Base-by-base conservation (phyloP, 2,888 invertebrate genomes). In the Dromius quadrimaculatus region DNA sequence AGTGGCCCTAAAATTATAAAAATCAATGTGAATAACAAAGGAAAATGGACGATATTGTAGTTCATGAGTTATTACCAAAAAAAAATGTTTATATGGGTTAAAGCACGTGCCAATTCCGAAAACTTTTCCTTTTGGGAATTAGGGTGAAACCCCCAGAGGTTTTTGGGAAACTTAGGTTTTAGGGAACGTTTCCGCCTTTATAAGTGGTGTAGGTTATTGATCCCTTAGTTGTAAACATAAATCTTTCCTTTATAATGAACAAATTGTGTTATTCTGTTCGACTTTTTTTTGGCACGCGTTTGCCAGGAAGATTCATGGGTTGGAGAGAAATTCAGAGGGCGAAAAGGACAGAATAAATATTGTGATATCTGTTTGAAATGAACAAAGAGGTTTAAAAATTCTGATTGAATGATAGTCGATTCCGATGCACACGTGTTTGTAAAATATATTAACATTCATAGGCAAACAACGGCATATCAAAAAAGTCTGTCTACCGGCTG, bases 111-210 rank as follows among this genome's bases (percentile, higher is more conserved):
- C 13, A 2, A 13, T 22, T 23, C 47, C 47, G 11, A 6, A 22
- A 47, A 23, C 22, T n/a, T 22, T 11, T 11, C 45, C 20, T 22
- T 23, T 13, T 13, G 50, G 23, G 6, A 2, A 6, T 4, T 0
- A 28, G 28, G 50, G 50, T 23, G 22, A 4, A 47, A 11, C 13
- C 50, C 50, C 50, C 28, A 8, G 50, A 28, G 50, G 50, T 32
- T 54, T 54, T 54, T 54, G 50, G 50, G 50, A 54, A 54, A 54
- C 50, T 54, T 50, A 28, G 50, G 23, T 28, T 54, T 54, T 54
- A 28, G 50, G 50, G 47, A 22, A 15, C 23, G 28, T 23, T 54
- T 28, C 50, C 15, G 28, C 32, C 50, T 28, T 28, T 28, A 9
- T 54, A 54, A 54, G 50, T 28, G 28, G 50, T 54, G 50, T 23